Evolutionary conservation across 2,113 vertebrate species (phyloP), one percentile per base, ranked within the genome.

Genomic region (Brachypteracias leptosomus): DNA sequence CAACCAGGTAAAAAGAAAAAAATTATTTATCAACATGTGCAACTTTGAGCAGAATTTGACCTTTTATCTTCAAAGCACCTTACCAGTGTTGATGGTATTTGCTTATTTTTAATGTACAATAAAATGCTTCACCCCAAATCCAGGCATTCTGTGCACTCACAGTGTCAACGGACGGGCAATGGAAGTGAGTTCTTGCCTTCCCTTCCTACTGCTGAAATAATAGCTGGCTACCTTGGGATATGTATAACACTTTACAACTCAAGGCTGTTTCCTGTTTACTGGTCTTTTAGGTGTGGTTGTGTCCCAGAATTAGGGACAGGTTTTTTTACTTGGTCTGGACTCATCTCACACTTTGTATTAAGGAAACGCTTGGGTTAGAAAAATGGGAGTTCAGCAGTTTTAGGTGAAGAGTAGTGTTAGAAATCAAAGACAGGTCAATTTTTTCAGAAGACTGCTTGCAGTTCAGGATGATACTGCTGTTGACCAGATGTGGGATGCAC

Each of bases 231-330:
- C 95, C 92, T 95, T 94, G 95, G 96, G 93, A 95, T 96, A 80
- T 62, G 47, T 88, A 63, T 71, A 97, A 89, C 88, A 66, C 82
- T 83, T 93, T 55, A 74, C 84, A 94, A 31, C 79, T 96, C 93
- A 90, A 93, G 88, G 82, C 88, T 94, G 21, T 94, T 97, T 97
- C 97, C 96, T 97, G 97, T 96, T 96, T 96, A 95, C 96, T 86
- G 85, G 76, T 62, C 88, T 93, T 90, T 87, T 93, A 96, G 93
- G 91, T 95, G 89, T 94, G 92, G 91, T 94, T 92, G 62, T 61
- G 51, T 91, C 95, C 96, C 91, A 93, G 88, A 95, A 94, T 97
- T 94, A 95, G 85, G 93, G 92, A 81, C 92, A 92, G 83, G 84
- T 77, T 93, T 94, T 95, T 95, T 89, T 1, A 51, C 79, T 95